These are phyloP conservation scores for Liposcelis brunnea DNA, from an alignment of 2,888 invertebrate genomes.

Conservation along the genomic window DNA sequence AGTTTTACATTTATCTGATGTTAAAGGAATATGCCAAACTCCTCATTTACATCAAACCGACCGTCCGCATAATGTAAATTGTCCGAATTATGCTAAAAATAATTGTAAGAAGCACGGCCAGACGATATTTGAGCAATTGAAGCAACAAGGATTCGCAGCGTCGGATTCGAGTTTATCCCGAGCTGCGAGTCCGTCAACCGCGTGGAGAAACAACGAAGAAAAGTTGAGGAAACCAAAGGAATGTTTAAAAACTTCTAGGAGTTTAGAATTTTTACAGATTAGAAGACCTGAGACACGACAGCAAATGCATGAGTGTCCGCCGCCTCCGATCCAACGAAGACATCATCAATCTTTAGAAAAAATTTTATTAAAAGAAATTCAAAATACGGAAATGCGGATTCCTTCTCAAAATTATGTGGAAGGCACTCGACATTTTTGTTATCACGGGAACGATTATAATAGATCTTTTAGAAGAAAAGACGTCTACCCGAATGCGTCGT, in stretches of 20 bases:
- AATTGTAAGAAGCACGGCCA: constrained; percentile 11
- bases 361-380: too few species aligned
- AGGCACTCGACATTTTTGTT: constrained; percentile 5
- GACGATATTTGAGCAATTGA: constrained; percentile 32
- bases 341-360: too few species aligned
- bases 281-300: neutral
- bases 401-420: constrained; percentile 1
- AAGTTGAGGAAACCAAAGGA: neutral
- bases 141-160: constrained; percentile 32
- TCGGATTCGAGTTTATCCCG: constrained; percentile 21
- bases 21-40: constrained; percentile 1
- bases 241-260: constrained; percentile 22
- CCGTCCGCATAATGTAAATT: constrained; percentile 18
- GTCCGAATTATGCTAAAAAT: constrained; percentile 7
- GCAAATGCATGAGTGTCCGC: constrained; percentile 1
- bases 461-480: neutral
- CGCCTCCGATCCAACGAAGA: neutral
- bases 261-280: constrained; percentile 26
- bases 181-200: constrained; percentile 19
- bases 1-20: constrained; percentile 2
- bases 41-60: constrained; percentile 22
- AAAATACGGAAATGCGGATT: too few species aligned
- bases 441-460: neutral
- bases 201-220: constrained; percentile 18
- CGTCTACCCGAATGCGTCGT: too few species aligned